Evolutionary conservation across 2,797 vertebrate species (phyloP).

Genomic region (Lophotriccus pileatus): DNA sequence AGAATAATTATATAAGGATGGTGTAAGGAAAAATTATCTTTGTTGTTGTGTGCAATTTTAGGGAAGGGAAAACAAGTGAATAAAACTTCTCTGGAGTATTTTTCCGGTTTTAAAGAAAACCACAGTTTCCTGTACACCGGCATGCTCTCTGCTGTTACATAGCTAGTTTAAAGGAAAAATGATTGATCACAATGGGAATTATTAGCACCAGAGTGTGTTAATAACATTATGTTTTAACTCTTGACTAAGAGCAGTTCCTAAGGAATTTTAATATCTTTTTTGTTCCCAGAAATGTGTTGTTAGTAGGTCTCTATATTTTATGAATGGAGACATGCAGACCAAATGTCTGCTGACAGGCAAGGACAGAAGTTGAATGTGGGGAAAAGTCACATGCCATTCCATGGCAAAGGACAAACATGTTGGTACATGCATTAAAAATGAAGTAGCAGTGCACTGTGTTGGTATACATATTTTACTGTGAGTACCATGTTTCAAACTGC

Average conservation of each 20-base stretch:
- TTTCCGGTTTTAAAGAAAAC: neutral
- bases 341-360: conserved; percentile 26
- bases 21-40: neutral
- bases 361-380: neutral
- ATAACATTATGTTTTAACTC: neutral
- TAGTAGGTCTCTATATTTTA: conserved; percentile 1
- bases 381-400: neutral
- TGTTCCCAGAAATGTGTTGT: neutral
- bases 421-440: neutral
- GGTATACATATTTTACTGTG: neutral
- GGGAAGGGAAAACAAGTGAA: neutral
- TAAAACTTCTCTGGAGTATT: neutral
- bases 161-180: neutral
- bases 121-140: neutral
- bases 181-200: neutral
- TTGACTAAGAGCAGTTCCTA: neutral
- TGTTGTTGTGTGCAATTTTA: neutral
- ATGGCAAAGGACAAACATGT: conserved; percentile 10
- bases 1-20: neutral
- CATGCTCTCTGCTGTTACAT: neutral
- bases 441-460: neutral
- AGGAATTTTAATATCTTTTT: neutral
- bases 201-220: neutral
- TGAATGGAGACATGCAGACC: neutral
- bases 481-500: neutral